phyloP scores from a whole-genome alignment of 1,140 invertebrate genomes.

The Trypoxylus dichotomus region DNA sequence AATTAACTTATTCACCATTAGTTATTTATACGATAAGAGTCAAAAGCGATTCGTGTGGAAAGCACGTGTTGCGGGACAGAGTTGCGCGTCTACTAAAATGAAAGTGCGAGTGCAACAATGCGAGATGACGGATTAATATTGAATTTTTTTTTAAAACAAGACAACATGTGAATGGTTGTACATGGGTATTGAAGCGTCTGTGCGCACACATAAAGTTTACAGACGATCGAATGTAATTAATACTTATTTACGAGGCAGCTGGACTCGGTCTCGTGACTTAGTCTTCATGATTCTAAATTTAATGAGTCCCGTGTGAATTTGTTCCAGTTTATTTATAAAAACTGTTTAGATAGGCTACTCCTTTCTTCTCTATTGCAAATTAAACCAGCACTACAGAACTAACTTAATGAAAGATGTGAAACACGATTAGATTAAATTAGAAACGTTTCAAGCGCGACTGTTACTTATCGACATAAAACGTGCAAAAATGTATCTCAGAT shows the following conservation, averaged over 20 bases:
- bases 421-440: background rate
- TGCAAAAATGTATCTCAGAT: background rate
- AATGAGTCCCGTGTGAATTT: constrained; percentile 6
- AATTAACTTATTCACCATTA: background rate
- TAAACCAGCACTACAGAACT: background rate
- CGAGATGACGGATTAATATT: constrained; percentile 21
- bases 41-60: background rate
- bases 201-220: constrained; percentile 10
- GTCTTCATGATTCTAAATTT: constrained; percentile 15
- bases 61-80: constrained; percentile 9
- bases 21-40: background rate
- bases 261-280: background rate
- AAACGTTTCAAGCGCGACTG: background rate
- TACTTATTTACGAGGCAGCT: constrained; percentile 13
- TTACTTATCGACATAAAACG: background rate
- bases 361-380: background rate
- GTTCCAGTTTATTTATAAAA: constrained; percentile 10
- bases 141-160: background rate
- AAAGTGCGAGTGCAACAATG: constrained; percentile 22
- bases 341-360: background rate
- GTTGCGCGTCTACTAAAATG: constrained; percentile 18
- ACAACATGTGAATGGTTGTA: constrained; percentile 21
- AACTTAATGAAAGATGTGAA: background rate
- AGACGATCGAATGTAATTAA: constrained; percentile 20
- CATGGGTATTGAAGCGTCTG: background rate